Conservation (phyloP, 1,140 invertebrate species). For the Colletes latitarsis region DNA sequence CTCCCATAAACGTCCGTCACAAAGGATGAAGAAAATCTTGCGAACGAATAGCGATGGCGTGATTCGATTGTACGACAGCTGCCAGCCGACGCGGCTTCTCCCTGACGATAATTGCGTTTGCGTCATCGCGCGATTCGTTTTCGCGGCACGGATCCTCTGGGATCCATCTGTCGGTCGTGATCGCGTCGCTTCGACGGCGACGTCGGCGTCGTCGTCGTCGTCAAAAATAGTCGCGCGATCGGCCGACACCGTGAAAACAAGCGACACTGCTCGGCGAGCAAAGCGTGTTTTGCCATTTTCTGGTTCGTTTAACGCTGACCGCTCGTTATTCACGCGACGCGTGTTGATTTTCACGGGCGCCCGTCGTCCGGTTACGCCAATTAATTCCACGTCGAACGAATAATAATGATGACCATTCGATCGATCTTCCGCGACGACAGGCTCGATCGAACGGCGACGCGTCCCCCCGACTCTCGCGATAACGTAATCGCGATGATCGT, state of each 20-base stretch:
- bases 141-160: conserved; percentile 26
- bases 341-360: conserved; percentile 48
- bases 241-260: conserved; percentile 35
- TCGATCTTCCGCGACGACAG: conserved; percentile 22
- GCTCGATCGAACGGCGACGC: neutral
- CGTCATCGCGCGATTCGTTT: conserved; percentile 54
- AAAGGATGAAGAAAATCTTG: conserved; percentile 25
- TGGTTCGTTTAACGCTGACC: conserved; percentile 28
- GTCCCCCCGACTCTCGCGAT: too few species aligned
- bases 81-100: conserved; percentile 47
- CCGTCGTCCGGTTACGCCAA: conserved; percentile 44
- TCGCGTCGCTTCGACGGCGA: neutral
- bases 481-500: neutral
- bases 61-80: conserved; percentile 58
- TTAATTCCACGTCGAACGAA: conserved; percentile 42
- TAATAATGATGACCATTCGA: conserved; percentile 29
- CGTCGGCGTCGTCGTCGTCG: neutral
- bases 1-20: conserved; percentile 23
- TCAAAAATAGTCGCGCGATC: conserved; percentile 36
- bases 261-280: neutral
- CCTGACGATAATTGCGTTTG: conserved; percentile 48
- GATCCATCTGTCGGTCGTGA: conserved; percentile 6
- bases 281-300: conserved; percentile 32
- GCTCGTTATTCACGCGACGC: conserved; percentile 23
- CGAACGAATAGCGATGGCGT: conserved; percentile 33